Conservation (phyloP, 2,797 vertebrate genomes). For the Parauchenoglanis punctatus region DNA sequence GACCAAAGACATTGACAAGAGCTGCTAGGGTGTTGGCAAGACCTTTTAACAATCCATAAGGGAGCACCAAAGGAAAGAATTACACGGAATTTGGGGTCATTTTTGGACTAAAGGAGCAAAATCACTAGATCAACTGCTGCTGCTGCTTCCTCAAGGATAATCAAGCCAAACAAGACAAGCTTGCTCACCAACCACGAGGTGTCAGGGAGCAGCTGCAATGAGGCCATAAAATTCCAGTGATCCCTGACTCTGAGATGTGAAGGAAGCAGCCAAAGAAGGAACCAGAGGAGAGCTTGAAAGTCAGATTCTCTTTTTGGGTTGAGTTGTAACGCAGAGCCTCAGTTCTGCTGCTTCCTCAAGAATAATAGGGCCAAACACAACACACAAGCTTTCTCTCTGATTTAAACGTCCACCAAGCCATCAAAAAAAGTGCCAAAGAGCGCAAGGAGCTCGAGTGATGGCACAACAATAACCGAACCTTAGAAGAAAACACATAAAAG, state of each 20-base stretch:
- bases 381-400: neutral
- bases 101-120: neutral
- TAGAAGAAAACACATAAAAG: neutral
- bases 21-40: neutral
- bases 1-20: neutral
- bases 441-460: neutral
- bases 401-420: conserved; percentile 18
- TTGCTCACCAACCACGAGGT: neutral
- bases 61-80: neutral
- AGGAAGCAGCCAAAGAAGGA: neutral
- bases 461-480: conserved; percentile 15
- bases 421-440: neutral
- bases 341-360: neutral
- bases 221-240: neutral
- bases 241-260: neutral
- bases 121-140: neutral
- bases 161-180: conserved; percentile 5
- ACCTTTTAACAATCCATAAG: neutral
- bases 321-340: neutral
- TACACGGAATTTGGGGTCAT: neutral
- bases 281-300: neutral
- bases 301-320: neutral
- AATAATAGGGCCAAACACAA: neutral
- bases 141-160: neutral
- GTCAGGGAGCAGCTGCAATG: neutral